Percentiles rank a stretch among this genome's conserved stretches.
Evolutionary conservation across 2,888 invertebrate genomes (phyloP).

Genomic region (Lasioglossum lativentre): DNA sequence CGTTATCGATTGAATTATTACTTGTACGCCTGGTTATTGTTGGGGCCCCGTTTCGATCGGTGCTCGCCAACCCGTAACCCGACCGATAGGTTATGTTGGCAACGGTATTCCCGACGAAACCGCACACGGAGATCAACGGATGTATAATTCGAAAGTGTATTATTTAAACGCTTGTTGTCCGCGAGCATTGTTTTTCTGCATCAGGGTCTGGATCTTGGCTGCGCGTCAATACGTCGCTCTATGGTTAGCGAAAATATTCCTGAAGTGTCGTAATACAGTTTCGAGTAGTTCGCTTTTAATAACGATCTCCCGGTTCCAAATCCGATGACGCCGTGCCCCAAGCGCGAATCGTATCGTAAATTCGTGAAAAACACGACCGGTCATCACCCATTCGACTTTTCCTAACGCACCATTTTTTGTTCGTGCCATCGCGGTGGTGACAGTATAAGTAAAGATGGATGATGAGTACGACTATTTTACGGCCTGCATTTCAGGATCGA

Average conservation of each 20-base stretch:
- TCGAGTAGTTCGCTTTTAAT: conserved; percentile 57
- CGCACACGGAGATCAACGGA: not conserved
- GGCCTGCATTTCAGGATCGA: not conserved
- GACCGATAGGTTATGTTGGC: not conserved
- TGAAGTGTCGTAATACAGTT: conserved; percentile 51
- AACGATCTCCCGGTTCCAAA: conserved; percentile 26
- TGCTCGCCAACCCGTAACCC: not conserved
- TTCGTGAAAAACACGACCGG: not conserved
- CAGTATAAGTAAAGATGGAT: conserved; percentile 57
- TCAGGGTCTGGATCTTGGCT: conserved; percentile 52
- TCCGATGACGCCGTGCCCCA: not conserved
- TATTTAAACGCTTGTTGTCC: conserved; percentile 41
- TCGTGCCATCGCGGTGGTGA: not conserved
- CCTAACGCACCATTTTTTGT: not conserved
- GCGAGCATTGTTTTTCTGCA: conserved; percentile 46
- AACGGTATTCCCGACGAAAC: not conserved
- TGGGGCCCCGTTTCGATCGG: conserved; percentile 31
- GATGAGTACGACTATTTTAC: conserved; percentile 40
- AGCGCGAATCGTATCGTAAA: not conserved
- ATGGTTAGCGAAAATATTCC: conserved; percentile 48
- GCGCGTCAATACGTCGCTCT: conserved; percentile 55
- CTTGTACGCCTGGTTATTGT: conserved; percentile 38
- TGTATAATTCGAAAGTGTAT: conserved; percentile 22
- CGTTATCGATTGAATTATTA: conserved; percentile 63
- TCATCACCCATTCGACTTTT: not conserved